Conservation (phyloP, 2,113 vertebrate genomes). For the Corydoras sp. region DNA sequence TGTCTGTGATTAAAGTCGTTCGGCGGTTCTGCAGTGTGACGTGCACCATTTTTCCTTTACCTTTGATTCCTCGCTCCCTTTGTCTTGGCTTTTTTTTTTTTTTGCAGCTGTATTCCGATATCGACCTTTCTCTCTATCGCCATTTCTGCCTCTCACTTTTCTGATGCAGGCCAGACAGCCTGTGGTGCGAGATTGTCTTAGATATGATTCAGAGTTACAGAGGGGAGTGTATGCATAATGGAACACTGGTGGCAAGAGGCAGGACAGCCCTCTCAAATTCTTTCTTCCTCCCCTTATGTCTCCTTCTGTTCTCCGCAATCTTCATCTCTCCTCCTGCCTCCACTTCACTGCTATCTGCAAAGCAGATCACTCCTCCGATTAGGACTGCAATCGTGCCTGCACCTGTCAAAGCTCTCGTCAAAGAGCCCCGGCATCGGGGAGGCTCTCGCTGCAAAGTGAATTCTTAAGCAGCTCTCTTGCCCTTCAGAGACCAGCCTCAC, state of each 20-base stretch:
- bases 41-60: neutral
- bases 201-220: slow-evolving; percentile 29
- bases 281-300: slow-evolving; percentile 4
- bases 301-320: slow-evolving; percentile 6
- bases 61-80: neutral
- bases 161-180: neutral
- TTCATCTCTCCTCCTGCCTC: slow-evolving; percentile 10
- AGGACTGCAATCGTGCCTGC: slow-evolving; percentile 33
- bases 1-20: slow-evolving; percentile 25
- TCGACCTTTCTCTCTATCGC: slow-evolving; percentile 11
- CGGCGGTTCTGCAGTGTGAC: neutral
- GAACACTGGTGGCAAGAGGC: slow-evolving; percentile 13
- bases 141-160: slow-evolving; percentile 12
- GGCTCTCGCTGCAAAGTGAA: slow-evolving; percentile 37
- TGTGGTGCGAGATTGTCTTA: slow-evolving; percentile 10
- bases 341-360: slow-evolving; percentile 20
- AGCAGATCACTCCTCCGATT: slow-evolving; percentile 38
- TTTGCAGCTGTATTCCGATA: neutral
- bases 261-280: slow-evolving; percentile 3
- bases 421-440: slow-evolving; percentile 27
- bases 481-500: slow-evolving; percentile 32
- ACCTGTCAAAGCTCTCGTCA: slow-evolving; percentile 41
- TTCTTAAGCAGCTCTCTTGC: slow-evolving; percentile 37
- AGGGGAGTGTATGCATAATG: slow-evolving; percentile 15
- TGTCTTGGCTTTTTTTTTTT: neutral